Evolutionary conservation across 1,140 invertebrate species (phyloP), one percentile per base, ranked within the genome.

Genomic region (Danaus plexippus): DNA sequence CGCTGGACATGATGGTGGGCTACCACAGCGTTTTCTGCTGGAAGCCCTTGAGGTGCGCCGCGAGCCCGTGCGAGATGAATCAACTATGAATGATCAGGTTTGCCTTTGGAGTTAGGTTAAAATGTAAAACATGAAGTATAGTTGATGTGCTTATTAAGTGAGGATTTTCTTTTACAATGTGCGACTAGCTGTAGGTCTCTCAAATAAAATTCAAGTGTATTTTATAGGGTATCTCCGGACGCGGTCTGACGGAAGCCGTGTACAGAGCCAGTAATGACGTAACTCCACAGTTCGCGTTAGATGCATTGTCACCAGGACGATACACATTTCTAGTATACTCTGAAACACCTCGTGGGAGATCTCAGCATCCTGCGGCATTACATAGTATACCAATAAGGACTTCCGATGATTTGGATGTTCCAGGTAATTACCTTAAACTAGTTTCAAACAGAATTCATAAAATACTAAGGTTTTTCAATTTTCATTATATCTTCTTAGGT

Each of bases 11-110:
- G 93, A 95, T 68, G 95, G 95, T 9, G 95, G 95, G 6, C 89
- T 95, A 12, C 89, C 92, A 11, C 95, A 96, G 81, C 91, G 92
- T 71, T 97, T 97, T 80, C 87, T 95, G 47, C 87, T 96, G 48
- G 94, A 96, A 86, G 93, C 95, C 44, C 90, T 92, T 60, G 93
- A 85, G 76, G 93, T 73, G 87, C 90, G 58, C 77, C 88, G 89
- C 78, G 88, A 63, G 61, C 57, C 66, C 54, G 56, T 65, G 53
- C 54, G 89, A 79, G 67, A 92, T 88, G 75, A 91, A 89, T 82
- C 88, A 63, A 89, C 89, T 41, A 82, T 90, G 71, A 89, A 89
- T 62, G 89, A 90, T 72, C 89, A 90, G 88, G 89, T 32, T 32
- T 32, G 22, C 5, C 7, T 32, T 4, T 90, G 74, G 88, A 81